Conservation (phyloP, 1,140 invertebrate genomes). For the Chlorops oryzae region DNA sequence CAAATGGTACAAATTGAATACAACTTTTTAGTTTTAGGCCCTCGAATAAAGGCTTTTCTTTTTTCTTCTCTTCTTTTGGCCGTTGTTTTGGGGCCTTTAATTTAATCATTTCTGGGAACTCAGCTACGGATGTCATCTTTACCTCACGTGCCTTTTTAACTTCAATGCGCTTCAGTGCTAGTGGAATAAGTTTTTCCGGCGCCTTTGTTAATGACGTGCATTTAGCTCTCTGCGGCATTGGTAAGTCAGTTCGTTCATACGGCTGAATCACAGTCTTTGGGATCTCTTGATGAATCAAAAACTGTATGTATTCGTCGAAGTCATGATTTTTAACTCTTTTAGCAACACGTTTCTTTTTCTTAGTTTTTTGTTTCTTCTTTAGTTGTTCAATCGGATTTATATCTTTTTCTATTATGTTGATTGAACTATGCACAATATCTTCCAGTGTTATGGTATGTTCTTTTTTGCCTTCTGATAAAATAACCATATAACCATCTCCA, state of each 20-base stretch:
- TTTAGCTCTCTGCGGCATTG: conserved; percentile 35
- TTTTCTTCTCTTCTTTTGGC: conserved; percentile 45
- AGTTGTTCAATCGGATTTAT: too few relatives aligned
- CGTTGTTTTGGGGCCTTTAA: conserved; percentile 46
- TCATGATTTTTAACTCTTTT: conserved; percentile 34
- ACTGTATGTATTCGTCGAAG: conserved; percentile 45
- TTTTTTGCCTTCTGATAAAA: conserved; percentile 12
- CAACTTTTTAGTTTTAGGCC: conserved; percentile 41
- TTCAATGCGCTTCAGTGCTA: conserved; percentile 39
- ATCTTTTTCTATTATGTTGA: too few relatives aligned
- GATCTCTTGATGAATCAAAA: conserved; percentile 44
- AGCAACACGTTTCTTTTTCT: conserved; percentile 31
- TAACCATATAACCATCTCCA: conserved; percentile 17
- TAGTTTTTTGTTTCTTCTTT: conserved; percentile 21
- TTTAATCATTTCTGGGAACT: conserved; percentile 41
- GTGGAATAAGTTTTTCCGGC: conserved; percentile 32
- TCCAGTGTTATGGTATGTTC: too few relatives aligned
- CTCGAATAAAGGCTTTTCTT: conserved; percentile 37
- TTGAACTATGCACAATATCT: too few relatives aligned
- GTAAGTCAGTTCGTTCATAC: conserved; percentile 37
- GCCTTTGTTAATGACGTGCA: conserved; percentile 30
- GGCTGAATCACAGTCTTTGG: conserved; percentile 42
- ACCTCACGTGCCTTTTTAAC: conserved; percentile 30
- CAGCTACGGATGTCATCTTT: conserved; percentile 37
- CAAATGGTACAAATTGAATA: conserved; percentile 36